phyloP scores from a whole-genome alignment of 2,113 vertebrate genomes.

The Columbina picui region DNA sequence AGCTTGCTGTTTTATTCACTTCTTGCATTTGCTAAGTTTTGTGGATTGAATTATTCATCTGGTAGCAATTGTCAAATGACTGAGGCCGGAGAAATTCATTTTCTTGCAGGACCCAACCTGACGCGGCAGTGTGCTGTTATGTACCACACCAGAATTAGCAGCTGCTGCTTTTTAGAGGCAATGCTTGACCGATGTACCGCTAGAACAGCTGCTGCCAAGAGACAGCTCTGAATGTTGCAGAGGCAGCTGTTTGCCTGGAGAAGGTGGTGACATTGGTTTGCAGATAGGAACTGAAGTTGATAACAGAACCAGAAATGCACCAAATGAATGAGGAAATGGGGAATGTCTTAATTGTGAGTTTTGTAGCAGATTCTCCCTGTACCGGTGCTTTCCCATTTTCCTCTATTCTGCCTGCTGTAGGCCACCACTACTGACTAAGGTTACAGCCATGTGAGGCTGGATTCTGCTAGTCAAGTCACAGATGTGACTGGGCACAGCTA shows the following conservation, averaged over 20 bases:
- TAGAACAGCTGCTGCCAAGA: conserved; percentile 28
- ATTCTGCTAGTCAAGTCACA: neutral
- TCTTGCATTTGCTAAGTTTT: conserved; percentile 14
- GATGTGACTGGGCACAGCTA: neutral
- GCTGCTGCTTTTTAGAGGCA: conserved; percentile 44
- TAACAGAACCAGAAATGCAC: neutral
- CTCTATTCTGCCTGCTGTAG: neutral
- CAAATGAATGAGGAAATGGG: neutral
- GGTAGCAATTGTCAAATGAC: conserved; percentile 33
- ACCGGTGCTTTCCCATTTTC: neutral
- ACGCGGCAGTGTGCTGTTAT: conserved; percentile 18
- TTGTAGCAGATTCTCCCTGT: neutral
- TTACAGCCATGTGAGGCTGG: neutral
- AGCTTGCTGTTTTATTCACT: conserved; percentile 23
- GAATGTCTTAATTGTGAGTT: neutral
- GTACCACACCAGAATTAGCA: conserved; percentile 44
- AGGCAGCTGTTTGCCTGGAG: conserved; percentile 50
- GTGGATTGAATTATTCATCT: conserved; percentile 39
- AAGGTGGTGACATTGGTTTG: conserved; percentile 19
- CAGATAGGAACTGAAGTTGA: neutral
- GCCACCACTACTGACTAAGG: neutral
- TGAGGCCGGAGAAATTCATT: conserved; percentile 42
- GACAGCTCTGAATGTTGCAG: neutral
- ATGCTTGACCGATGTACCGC: neutral
- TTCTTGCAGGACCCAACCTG: conserved; percentile 46